Evolutionary conservation across 2,113 vertebrate genomes (phyloP).

Genomic region (Psittacara wagleri): DNA sequence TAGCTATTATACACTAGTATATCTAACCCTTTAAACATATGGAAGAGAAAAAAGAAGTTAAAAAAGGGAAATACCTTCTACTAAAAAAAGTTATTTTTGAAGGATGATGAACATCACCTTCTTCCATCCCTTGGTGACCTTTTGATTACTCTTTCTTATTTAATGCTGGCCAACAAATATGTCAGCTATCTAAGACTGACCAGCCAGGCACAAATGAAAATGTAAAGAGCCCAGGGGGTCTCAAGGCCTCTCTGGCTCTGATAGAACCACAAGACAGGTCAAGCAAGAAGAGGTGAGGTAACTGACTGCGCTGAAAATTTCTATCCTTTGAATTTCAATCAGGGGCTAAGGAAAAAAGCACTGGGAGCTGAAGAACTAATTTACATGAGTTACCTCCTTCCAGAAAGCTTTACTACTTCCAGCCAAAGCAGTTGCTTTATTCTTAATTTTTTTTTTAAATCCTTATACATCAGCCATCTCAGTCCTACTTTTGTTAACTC

Average conservation of each 20-base stretch:
- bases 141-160: neutral
- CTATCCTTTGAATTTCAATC: conserved; percentile 20
- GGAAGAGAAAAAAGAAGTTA: neutral
- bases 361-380: neutral
- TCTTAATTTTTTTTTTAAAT: neutral
- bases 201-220: conserved; percentile 39
- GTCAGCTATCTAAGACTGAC: neutral
- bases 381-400: neutral
- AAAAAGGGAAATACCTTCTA: neutral
- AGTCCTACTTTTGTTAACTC: neutral
- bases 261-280: conserved; percentile 26
- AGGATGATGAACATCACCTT: neutral
- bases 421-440: neutral
- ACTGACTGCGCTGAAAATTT: neutral
- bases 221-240: neutral
- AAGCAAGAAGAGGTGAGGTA: conserved; percentile 37
- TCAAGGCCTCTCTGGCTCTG: neutral
- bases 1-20: neutral
- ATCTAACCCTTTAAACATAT: neutral
- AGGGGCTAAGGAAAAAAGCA: neutral
- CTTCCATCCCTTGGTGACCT: neutral
- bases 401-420: neutral
- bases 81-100: neutral
- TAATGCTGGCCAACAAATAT: neutral
- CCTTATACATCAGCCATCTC: neutral